A percentile compares a stretch with the other conserved stretches of the same genome.
phyloP scores from a whole-genome alignment of 1,140 invertebrate genomes.

The Drosophila nannoptera region DNA sequence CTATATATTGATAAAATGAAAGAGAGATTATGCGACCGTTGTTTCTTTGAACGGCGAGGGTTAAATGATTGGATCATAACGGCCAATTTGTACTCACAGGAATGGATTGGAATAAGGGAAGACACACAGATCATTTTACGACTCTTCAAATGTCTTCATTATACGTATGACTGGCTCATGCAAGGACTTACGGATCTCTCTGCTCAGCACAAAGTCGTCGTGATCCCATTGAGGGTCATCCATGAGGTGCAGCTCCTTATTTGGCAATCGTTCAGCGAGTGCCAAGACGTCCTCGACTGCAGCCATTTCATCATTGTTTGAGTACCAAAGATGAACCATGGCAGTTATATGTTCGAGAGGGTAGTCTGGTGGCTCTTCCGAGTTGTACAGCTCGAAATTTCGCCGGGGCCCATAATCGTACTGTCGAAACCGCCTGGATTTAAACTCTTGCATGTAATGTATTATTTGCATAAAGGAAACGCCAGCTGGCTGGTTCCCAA shows the following conservation, averaged over 20 bases:
- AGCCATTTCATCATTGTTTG: slow-evolving; percentile 81
- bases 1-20: slow-evolving; percentile 11
- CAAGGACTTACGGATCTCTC: slow-evolving; percentile 38
- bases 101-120: neutral
- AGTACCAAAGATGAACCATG: slow-evolving; percentile 82
- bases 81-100: too few species aligned
- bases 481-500: slow-evolving; percentile 80
- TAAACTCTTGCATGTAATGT: slow-evolving; percentile 80
- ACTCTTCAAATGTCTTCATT: slow-evolving; percentile 43
- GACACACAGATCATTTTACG: neutral
- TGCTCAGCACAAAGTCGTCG: slow-evolving; percentile 80
- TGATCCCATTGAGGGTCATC: slow-evolving; percentile 81
- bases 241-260: slow-evolving; percentile 80
- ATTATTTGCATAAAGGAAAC: slow-evolving; percentile 80
- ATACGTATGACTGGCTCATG: slow-evolving; percentile 64
- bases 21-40: slow-evolving; percentile 1
- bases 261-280: slow-evolving; percentile 71
- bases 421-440: slow-evolving; percentile 63
- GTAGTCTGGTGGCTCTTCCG: slow-evolving; percentile 80
- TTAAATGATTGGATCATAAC: neutral
- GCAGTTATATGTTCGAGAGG: slow-evolving; percentile 81
- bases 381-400: slow-evolving; percentile 80
- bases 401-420: slow-evolving; percentile 79
- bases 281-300: slow-evolving; percentile 82
- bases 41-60: too few species aligned